phyloP scores from a whole-genome alignment of 2,888 invertebrate species.

The Eristalis pertinax region DNA sequence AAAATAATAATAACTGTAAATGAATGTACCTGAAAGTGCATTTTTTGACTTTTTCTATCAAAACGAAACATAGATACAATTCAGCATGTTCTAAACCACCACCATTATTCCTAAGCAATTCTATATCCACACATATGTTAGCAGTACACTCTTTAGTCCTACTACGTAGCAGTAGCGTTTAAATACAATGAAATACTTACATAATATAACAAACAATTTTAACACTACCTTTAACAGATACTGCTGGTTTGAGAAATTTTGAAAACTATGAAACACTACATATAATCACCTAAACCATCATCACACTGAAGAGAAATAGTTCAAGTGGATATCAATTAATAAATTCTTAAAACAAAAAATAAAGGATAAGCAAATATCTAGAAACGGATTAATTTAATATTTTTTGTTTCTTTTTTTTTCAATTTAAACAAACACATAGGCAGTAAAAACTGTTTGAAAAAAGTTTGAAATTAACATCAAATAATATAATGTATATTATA shows the following conservation, averaged over 20 bases:
- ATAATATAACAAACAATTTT: not conserved
- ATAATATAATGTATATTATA: constrained; percentile 69
- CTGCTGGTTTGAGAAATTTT: constrained; percentile 39
- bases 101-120: constrained; percentile 28
- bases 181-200: constrained; percentile 35
- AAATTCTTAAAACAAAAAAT: constrained; percentile 35
- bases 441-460: constrained; percentile 44
- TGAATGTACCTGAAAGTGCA: constrained; percentile 71
- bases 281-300: constrained; percentile 43
- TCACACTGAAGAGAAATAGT: constrained; percentile 33
- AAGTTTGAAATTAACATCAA: constrained; percentile 63
- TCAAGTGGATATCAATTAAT: constrained; percentile 28
- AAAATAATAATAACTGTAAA: constrained; percentile 45
- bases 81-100: constrained; percentile 9
- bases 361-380: constrained; percentile 28
- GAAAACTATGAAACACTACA: not conserved
- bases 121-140: constrained; percentile 4
- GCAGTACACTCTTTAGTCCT: constrained; percentile 13
- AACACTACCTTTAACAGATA: constrained; percentile 20
- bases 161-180: constrained; percentile 28
- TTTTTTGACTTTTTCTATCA: constrained; percentile 57
- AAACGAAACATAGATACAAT: constrained; percentile 1
- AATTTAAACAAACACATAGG: constrained; percentile 21
- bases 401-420: constrained; percentile 20
- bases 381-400: constrained; percentile 52